Conservation (phyloP, 2,888 invertebrate species). For the Drosophila quinaria region DNA sequence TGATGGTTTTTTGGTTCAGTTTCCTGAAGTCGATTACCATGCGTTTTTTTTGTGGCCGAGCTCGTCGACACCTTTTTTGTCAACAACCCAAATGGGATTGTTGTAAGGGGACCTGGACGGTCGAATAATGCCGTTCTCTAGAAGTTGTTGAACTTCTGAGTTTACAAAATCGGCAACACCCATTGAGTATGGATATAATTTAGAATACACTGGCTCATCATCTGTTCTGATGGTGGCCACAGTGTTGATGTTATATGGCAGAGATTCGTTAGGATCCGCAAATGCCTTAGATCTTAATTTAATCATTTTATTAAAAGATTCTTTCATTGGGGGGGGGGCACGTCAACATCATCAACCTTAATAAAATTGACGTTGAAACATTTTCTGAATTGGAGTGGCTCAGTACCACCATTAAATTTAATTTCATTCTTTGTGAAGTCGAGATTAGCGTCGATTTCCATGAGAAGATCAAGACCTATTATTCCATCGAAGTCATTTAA, state of each 20-base stretch:
- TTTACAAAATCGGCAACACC: conserved; percentile 27
- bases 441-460: too few relatives aligned
- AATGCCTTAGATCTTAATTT: conserved; percentile 3
- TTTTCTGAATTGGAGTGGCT: neutral
- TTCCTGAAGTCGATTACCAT: conserved; percentile 16
- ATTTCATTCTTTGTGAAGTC: too few relatives aligned
- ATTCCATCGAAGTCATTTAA: too few relatives aligned
- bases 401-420: too few relatives aligned
- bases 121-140: conserved; percentile 2
- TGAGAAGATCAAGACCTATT: too few relatives aligned
- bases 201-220: conserved; percentile 20
- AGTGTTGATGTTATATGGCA: conserved; percentile 14
- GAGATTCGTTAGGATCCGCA: conserved; percentile 7
- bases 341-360: neutral
- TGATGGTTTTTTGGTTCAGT: conserved; percentile 13
- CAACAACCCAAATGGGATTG: conserved; percentile 18
- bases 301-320: neutral
- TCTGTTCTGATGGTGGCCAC: conserved; percentile 14
- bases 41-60: conserved; percentile 7
- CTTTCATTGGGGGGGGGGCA: too few relatives aligned
- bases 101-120: conserved; percentile 10
- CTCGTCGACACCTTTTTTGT: conserved; percentile 19
- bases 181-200: conserved; percentile 20
- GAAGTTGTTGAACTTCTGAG: conserved; percentile 17
- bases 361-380: too few relatives aligned